Evolutionary conservation across 1,140 invertebrate species (phyloP), one percentile per base, ranked within the genome.

Genomic region (Trachymyrmex cornetzi): DNA sequence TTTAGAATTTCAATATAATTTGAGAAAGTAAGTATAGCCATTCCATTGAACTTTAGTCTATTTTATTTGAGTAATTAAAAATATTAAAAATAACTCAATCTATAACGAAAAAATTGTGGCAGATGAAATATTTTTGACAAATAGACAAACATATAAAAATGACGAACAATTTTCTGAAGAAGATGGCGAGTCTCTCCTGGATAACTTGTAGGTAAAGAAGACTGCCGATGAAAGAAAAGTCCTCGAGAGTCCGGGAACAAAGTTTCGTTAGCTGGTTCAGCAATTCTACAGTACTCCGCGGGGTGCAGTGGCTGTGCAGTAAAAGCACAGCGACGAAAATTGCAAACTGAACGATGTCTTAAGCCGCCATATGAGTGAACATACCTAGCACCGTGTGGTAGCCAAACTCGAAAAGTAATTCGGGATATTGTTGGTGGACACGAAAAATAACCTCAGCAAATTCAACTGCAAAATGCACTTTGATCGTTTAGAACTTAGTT

Each of bases 401-500:
- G 59, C 53, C 27, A 27, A 14, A 63, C 48, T 84, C 55, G 24
- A 77, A 11, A 59, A 88, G 81, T 88, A 89, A 88, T 89, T 82
- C 66, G 59, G 48, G 30, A 74, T 87, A 87, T 27, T 71, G 50
- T 77, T 87, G n/a, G 64, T 75, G 53, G 53, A 72, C 48, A 81
- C 84, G 80, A 87, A 82, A 89, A 90, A 85, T 87, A 85, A 89
- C 38, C 77, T 79, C 85, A 66, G 53, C 59, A 59, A 89, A 87
- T 87, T 74, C 30, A 64, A 85, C 72, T 66, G 50, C 61, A 44
- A 64, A 85, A 77, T 66, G 12, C 53, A 75, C 24, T 86, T 48
- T 16, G 81, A 44, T 4, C n/a, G 2, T 82, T 82, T n/a, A 74
- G 0, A 44, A 19, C 12, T 24, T 34, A 19, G 0, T 74, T 14